Conservation (phyloP, 1,140 invertebrate genomes). For the Drosophila sulfurigaster region DNA sequence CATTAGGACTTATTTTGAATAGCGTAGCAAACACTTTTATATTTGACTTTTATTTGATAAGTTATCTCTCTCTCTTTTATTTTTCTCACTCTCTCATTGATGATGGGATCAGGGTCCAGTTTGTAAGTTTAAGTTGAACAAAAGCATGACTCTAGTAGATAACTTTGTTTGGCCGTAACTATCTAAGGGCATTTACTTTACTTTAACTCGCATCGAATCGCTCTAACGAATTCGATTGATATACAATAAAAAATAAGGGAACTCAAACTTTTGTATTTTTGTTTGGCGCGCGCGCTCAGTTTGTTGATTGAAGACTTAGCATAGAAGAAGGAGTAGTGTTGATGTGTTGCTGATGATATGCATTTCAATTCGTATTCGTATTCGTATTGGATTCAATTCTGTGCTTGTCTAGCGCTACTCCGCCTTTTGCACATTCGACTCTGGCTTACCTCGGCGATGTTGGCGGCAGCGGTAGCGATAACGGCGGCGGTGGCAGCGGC, state of each 20-base stretch:
- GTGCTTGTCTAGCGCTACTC: conserved; percentile 57
- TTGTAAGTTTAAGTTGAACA: conserved; percentile 5
- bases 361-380: conserved; percentile 51
- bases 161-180: conserved; percentile 60
- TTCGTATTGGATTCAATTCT: conserved; percentile 55
- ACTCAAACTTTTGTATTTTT: conserved; percentile 42
- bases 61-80: conserved; percentile 10
- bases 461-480: conserved; percentile 60
- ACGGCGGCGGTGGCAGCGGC: conserved; percentile 73
- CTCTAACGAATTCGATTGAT: conserved; percentile 3
- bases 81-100: conserved; percentile 29
- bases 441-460: conserved; percentile 81
- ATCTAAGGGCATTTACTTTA: conserved; percentile 64
- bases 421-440: conserved; percentile 39
- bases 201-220: conserved; percentile 25
- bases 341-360: conserved; percentile 79
- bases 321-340: conserved; percentile 73
- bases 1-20: conserved; percentile 21
- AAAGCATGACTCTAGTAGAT: conserved; percentile 33
- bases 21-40: conserved; percentile 77
- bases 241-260: conserved; percentile 17
- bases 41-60: conserved; percentile 11
- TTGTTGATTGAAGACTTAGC: conserved; percentile 75
- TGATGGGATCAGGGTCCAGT: conserved; percentile 67
- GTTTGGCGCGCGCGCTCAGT: conserved; percentile 32